Evolutionary conservation across 2,888 invertebrate species (phyloP).

Genomic region (Sussaba pulchella): DNA sequence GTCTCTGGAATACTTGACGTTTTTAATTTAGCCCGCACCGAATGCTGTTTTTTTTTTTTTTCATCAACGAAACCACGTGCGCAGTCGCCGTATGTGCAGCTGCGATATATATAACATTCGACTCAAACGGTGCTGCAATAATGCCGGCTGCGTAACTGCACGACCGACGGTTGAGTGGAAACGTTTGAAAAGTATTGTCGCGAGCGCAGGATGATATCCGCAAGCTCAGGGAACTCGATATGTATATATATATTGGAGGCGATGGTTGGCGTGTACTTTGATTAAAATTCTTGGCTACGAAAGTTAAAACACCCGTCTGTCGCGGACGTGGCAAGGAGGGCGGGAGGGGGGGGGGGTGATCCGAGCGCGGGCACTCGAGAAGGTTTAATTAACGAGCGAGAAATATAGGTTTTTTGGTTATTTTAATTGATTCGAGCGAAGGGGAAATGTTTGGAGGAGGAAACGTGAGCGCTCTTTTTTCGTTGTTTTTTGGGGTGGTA

Average conservation of each 20-base stretch:
- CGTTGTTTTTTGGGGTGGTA: too few species aligned
- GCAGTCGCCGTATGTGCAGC: too few species aligned
- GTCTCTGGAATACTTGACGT: slow-evolving; percentile 34
- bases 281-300: slow-evolving; percentile 58
- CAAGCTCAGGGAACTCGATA: not conserved
- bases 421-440: too few species aligned
- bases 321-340: not conserved
- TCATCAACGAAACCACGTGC: slow-evolving; percentile 57
- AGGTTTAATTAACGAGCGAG: slow-evolving; percentile 62
- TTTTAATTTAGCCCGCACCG: slow-evolving; percentile 47
- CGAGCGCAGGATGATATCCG: slow-evolving; percentile 13
- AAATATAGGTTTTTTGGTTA: too few species aligned
- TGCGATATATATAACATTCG: too few species aligned
- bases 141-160: slow-evolving; percentile 12
- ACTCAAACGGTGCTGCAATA: slow-evolving; percentile 17
- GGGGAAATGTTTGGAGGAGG: too few species aligned
- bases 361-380: slow-evolving; percentile 47
- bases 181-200: not conserved
- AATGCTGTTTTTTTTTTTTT: too few species aligned
- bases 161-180: not conserved
- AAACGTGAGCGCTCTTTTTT: too few species aligned
- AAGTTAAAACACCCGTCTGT: slow-evolving; percentile 8
- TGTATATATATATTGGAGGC: slow-evolving; percentile 27
- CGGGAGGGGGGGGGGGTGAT: too few species aligned
- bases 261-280: slow-evolving; percentile 49